Evolutionary conservation across 2,113 vertebrate species (phyloP), one percentile per base, ranked within the genome.

Genomic region (Calidris pugnax): DNA sequence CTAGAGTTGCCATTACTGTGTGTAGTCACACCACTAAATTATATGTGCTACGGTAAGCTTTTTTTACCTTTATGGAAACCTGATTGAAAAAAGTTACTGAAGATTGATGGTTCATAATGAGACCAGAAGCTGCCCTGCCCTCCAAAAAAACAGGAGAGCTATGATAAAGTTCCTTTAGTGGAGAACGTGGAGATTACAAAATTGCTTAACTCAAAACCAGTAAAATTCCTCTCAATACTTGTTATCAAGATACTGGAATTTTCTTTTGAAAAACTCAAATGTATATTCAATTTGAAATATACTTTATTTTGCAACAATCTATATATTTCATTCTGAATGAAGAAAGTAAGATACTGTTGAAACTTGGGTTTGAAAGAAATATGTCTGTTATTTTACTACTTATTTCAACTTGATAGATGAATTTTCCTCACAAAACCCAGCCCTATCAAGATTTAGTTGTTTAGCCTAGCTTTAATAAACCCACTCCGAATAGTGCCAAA

Each of bases 91-190:
- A 57, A 47, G 32, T 55, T 82, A 19, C n/a, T 76, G 14, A 50
- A 59, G 71, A 71, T 3, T 63, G 37, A 33, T 47, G 30, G 55
- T 69, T 76, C 55, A 60, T 21, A 69, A 5, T 17, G 35, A 56
- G 27, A 72, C 20, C 27, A 43, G 43, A 81, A 72, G 57, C 23
- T 72, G 19, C 7, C 33, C 19, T 43, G 10, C 10, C 19, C 22
- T 21, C 1, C 1, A 12, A 20, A 71, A 47, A 63, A 2, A n/a
- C 2, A 3, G 15, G 3, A 63, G 5, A 28, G 23, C 6, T 35
- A 30, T 16, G 14, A 43, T 13, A 51, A 48, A n/a, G 17, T 32
- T 57, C 4, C 32, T 47, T 43, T 39, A 22, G 6, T n/a, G 47
- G 47, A 82, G 39, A 85, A 47, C 12, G 41, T 8, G 24, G 32